Conservation (phyloP, 2,888 invertebrate genomes). For the Pammene aurita region DNA sequence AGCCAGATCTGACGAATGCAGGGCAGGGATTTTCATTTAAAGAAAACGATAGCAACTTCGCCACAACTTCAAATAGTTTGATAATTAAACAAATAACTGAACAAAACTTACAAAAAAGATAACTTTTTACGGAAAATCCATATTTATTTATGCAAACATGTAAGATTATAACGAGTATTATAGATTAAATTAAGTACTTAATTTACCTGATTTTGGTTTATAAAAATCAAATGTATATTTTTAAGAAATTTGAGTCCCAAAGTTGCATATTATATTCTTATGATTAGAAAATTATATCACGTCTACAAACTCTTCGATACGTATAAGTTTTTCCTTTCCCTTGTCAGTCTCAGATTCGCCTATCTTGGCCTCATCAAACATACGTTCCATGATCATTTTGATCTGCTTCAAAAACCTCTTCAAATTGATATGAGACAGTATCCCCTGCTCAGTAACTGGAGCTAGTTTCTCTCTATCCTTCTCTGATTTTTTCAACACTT, state of each 20-base stretch:
- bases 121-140: neutral
- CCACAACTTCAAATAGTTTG: too few species aligned
- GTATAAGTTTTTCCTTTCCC: slow-evolving; percentile 51
- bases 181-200: neutral
- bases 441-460: slow-evolving; percentile 76
- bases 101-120: neutral
- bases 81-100: too few species aligned
- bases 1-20: too few species aligned
- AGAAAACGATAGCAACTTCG: too few species aligned
- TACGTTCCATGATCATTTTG: slow-evolving; percentile 65
- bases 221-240: neutral
- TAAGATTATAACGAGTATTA: too few species aligned
- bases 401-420: slow-evolving; percentile 75
- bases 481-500: slow-evolving; percentile 84
- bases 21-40: too few species aligned
- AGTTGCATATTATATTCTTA: neutral
- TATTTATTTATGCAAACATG: neutral
- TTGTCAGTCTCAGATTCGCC: slow-evolving; percentile 46
- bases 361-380: slow-evolving; percentile 57
- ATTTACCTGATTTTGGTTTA: neutral
- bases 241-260: slow-evolving; percentile 9
- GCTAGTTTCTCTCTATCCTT: slow-evolving; percentile 85
- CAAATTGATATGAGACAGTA: slow-evolving; percentile 71
- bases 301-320: slow-evolving; percentile 76
- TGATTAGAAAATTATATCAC: slow-evolving; percentile 36